phyloP scores from a whole-genome alignment of 2,113 vertebrate species.

The Salvelinus sp. region DNA sequence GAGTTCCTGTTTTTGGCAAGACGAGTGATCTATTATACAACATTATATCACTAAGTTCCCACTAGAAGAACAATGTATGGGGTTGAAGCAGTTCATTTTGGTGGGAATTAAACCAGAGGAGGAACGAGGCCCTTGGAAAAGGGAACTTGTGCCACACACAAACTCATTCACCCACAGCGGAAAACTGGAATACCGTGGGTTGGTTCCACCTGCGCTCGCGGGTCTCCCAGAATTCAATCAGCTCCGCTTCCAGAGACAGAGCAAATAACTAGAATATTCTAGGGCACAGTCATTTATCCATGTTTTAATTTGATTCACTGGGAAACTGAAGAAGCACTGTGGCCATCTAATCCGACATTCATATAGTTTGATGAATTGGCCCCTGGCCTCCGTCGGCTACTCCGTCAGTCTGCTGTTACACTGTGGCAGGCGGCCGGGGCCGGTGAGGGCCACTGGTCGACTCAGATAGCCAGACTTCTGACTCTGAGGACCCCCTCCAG shows the following conservation, averaged over 20 bases:
- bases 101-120: conserved; percentile 13
- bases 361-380: conserved; percentile 50
- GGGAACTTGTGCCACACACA: neutral
- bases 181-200: conserved; percentile 47
- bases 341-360: conserved; percentile 37
- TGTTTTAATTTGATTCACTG: conserved; percentile 59
- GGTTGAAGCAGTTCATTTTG: conserved; percentile 2
- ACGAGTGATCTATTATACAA: neutral
- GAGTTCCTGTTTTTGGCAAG: conserved; percentile 2
- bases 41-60: neutral
- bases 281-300: conserved; percentile 50
- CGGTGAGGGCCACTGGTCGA: neutral
- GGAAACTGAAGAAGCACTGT: conserved; percentile 39
- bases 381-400: conserved; percentile 21
- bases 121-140: neutral
- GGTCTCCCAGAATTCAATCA: conserved; percentile 46
- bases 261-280: conserved; percentile 48
- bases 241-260: conserved; percentile 32
- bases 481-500: neutral
- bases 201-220: conserved; percentile 30
- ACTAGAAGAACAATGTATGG: neutral
- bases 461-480: conserved; percentile 1
- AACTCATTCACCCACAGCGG: neutral
- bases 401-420: conserved; percentile 34
- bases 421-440: conserved; percentile 15